Evolutionary conservation across 2,888 invertebrate species (phyloP).

Genomic region (Timandra comae): DNA sequence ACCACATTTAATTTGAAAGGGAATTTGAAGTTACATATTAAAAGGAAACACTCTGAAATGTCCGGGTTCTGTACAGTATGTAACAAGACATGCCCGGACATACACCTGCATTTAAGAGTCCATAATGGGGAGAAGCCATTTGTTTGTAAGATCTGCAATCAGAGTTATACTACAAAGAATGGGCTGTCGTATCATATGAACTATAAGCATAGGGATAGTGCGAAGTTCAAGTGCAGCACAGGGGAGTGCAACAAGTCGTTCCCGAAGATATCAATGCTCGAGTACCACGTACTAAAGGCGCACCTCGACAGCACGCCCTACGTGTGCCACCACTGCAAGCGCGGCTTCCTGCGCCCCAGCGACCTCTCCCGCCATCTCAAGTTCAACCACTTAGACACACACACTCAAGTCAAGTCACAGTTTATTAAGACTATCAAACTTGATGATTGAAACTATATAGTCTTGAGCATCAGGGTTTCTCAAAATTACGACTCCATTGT

Average conservation of each 20-base stretch:
- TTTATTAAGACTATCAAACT: constrained; percentile 13
- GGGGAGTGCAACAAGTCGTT: constrained; percentile 59
- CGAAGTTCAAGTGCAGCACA: constrained; percentile 60
- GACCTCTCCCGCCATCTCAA: constrained; percentile 60
- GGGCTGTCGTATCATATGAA: constrained; percentile 58
- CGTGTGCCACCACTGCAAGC: constrained; percentile 57
- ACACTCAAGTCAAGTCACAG: constrained; percentile 12
- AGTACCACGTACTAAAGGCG: constrained; percentile 63
- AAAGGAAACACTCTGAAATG: constrained; percentile 73
- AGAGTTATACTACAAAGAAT: constrained; percentile 47
- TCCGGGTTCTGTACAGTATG: constrained; percentile 74
- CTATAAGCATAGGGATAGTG: constrained; percentile 59
- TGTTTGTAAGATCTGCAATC: constrained; percentile 51
- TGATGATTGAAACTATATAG: constrained; percentile 1
- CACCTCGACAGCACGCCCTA: constrained; percentile 65
- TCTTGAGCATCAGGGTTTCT: too few species aligned
- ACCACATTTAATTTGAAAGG: constrained; percentile 73
- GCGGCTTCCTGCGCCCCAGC: constrained; percentile 59
- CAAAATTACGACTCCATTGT: too few species aligned
- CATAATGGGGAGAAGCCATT: constrained; percentile 76
- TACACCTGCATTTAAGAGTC: constrained; percentile 74
- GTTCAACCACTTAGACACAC: constrained; percentile 49
- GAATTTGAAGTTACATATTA: constrained; percentile 71
- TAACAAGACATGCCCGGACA: constrained; percentile 70
- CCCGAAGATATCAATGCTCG: constrained; percentile 59